These are phyloP conservation scores for Seriola dumerili DNA, from an alignment of 2,113 vertebrate genomes.

Conservation along the genomic window DNA sequence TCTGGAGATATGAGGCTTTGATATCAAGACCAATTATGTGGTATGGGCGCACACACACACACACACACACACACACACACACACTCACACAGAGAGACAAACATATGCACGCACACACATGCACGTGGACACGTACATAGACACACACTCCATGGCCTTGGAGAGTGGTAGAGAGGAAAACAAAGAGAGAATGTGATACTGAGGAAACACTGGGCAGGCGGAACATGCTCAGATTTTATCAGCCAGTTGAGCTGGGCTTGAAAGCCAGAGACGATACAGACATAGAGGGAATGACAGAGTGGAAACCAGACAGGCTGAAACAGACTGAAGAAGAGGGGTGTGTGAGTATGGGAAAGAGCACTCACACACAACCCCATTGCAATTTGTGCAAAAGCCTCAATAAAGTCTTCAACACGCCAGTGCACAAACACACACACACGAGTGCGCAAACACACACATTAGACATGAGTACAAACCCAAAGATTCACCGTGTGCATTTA, in stretches of 20 bases:
- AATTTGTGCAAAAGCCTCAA: slow-evolving; percentile 11
- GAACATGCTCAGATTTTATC: slow-evolving; percentile 82
- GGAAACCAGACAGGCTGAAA: slow-evolving; percentile 61
- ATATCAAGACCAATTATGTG: slow-evolving; percentile 84
- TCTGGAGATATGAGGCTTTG: slow-evolving; percentile 83
- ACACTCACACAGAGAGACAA: not conserved
- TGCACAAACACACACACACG: slow-evolving; percentile 19
- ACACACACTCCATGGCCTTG: slow-evolving; percentile 56
- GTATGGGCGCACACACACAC: slow-evolving; percentile 52
- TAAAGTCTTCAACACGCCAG: slow-evolving; percentile 8
- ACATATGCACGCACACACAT: slow-evolving; percentile 10
- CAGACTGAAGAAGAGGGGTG: slow-evolving; percentile 47
- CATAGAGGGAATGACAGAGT: slow-evolving; percentile 65
- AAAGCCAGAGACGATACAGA: slow-evolving; percentile 69
- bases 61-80: not conserved
- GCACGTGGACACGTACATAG: not conserved
- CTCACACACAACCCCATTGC: slow-evolving; percentile 7
- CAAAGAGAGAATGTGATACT: slow-evolving; percentile 79
- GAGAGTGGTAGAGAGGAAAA: slow-evolving; percentile 67
- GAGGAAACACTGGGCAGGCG: slow-evolving; percentile 76
- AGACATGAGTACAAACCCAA: not conserved
- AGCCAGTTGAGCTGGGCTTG: slow-evolving; percentile 64
- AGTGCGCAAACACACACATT: slow-evolving; percentile 13
- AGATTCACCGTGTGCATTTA: slow-evolving; percentile 19
- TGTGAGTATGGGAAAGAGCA: slow-evolving; percentile 18